A percentile compares a stretch with the other conserved stretches of the same genome.
Conservation (phyloP, 2,113 vertebrate genomes). For the Dicaeum eximium region DNA sequence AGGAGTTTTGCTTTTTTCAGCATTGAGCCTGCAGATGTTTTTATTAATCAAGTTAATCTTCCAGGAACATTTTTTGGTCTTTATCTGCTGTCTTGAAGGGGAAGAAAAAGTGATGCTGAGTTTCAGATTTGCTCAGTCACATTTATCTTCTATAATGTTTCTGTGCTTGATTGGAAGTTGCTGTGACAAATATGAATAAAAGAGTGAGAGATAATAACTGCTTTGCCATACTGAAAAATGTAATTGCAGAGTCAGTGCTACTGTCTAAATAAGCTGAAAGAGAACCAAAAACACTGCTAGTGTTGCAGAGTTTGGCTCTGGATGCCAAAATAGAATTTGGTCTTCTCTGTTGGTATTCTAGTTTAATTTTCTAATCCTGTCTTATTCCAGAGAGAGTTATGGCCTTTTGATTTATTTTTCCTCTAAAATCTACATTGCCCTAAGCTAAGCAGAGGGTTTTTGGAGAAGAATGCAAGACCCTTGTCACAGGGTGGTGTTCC, state of each 20-base stretch:
- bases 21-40: neutral
- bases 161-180: neutral
- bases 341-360: neutral
- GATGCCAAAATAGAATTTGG: constrained; percentile 8
- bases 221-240: neutral
- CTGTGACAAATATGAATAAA: neutral
- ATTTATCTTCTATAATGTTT: neutral
- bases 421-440: neutral
- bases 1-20: neutral
- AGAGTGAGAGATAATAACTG: constrained; percentile 3
- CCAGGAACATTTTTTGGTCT: neutral
- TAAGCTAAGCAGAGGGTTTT: neutral
- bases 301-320: neutral
- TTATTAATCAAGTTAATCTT: neutral
- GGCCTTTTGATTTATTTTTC: neutral
- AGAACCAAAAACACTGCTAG: neutral
- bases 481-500: neutral
- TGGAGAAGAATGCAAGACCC: neutral
- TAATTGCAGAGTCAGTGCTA: constrained; percentile 14
- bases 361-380: neutral
- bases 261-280: constrained; percentile 3
- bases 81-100: neutral
- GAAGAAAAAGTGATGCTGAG: neutral
- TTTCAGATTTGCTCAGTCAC: neutral
- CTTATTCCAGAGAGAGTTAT: neutral